These are phyloP conservation scores for Salmo trutta DNA, from an alignment of 2,797 vertebrate species.

Conservation along the genomic window DNA sequence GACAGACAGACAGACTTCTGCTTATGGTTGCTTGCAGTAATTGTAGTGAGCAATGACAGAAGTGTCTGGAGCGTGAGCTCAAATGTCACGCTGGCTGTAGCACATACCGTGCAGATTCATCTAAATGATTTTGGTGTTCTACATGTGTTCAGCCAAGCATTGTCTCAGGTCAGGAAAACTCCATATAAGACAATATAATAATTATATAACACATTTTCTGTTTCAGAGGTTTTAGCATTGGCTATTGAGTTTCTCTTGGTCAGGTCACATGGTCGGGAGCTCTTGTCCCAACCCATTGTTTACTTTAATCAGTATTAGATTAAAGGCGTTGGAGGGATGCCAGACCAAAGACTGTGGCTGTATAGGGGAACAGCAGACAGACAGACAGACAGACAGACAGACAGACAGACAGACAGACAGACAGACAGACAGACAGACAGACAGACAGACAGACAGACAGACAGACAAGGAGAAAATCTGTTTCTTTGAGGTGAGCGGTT, in stretches of 20 bases:
- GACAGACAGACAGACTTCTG: not conserved
- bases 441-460: not conserved
- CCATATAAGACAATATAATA: not conserved
- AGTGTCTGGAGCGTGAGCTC: conserved; percentile 16
- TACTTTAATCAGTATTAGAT: not conserved
- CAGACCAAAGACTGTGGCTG: not conserved
- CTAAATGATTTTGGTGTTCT: not conserved
- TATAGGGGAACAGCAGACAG: conserved; percentile 8
- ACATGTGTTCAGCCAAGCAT: not conserved
- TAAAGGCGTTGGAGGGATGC: not conserved
- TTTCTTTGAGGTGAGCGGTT: not conserved
- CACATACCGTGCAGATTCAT: conserved; percentile 17
- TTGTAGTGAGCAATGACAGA: conserved; percentile 13
- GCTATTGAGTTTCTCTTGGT: not conserved
- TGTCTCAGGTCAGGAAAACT: not conserved
- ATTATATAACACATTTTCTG: not conserved
- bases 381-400: not conserved
- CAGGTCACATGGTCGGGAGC: not conserved
- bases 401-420: not conserved
- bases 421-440: conserved; percentile 1
- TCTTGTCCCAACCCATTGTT: not conserved
- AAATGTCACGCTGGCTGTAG: not conserved
- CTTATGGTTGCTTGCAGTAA: not conserved
- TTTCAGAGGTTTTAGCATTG: not conserved
- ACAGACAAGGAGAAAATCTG: not conserved